Conservation (phyloP, 1,140 invertebrate genomes). For the Drosophila lini region DNA sequence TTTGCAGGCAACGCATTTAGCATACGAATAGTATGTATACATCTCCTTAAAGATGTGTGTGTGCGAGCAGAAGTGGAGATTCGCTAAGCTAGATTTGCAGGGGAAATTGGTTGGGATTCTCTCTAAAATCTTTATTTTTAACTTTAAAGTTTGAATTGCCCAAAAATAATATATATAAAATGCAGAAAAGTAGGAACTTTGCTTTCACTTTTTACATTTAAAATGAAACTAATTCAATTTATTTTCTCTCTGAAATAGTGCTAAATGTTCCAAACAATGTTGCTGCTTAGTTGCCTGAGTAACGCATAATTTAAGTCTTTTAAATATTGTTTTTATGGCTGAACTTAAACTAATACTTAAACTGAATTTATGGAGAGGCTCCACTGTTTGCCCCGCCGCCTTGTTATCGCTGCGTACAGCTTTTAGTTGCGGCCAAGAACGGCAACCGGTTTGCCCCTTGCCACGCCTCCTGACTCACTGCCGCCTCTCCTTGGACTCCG, state of each 20-base stretch:
- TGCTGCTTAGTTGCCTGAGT: background rate
- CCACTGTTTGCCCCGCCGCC: slow-evolving; percentile 23
- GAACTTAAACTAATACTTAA: background rate
- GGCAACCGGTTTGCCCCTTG: slow-evolving; percentile 35
- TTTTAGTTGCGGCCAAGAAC: slow-evolving; percentile 30
- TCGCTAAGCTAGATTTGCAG: background rate
- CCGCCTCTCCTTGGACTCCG: background rate
- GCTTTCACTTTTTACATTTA: background rate
- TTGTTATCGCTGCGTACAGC: slow-evolving; percentile 31
- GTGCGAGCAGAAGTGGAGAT: background rate
- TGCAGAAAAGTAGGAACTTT: background rate
- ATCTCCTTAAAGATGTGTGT: background rate
- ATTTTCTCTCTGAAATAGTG: background rate
- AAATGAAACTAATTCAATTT: background rate
- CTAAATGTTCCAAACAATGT: background rate
- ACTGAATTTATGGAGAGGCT: background rate
- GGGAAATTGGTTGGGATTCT: background rate
- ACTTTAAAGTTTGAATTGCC: background rate
- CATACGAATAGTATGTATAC: slow-evolving; percentile 46
- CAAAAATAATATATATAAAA: background rate
- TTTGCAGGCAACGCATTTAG: slow-evolving; percentile 50
- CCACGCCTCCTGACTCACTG: slow-evolving; percentile 3
- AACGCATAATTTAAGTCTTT: background rate
- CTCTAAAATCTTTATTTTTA: background rate
- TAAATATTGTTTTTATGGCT: background rate